Base-by-base conservation (phyloP, 1,140 invertebrate species). In the Parasteatoda tepidariorum region DNA sequence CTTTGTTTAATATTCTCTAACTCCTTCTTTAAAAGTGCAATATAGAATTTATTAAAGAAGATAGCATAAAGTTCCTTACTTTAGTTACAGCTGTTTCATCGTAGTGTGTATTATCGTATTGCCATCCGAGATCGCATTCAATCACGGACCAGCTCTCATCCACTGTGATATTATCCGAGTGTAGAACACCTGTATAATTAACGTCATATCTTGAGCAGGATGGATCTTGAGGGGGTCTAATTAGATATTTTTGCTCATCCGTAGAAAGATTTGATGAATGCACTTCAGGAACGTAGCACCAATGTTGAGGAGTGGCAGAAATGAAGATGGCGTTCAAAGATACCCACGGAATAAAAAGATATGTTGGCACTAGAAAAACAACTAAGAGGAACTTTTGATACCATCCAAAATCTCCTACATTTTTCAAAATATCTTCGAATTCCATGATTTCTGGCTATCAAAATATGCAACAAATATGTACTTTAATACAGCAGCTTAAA, bases 241-340 rank as follows among this genome's bases (percentile, higher is more conserved):
- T 62, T 3, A 78, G 24, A 28, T n/a, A 22, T 11, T 33, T 66
- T 55, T 78, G 74, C 24, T 90, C 18, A n/a, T 59, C 57, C 1
- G 24, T n/a, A 7, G 57, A 59, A 9, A 22, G 5, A 9, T 59
- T 59, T 26, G 57, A 59, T 2, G 18, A 59, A 15, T n/a, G 15
- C 24, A 59, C 57, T 59, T 59, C 57, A 9, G 57, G 57, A 3
- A 59, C 57, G 6, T 22, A 15, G 24, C 57, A 59, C 57, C 57
- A 59, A 9, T 59, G 57, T 1, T 59, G 15, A 22, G 57, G 57
- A 9, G 57, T 15, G n/a, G 15, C 24, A 7, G 57, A n/a, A 1
- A 26, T 7, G n/a, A 59, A 59, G 24, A 59, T 59, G 2, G 9
- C 24, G 2, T 26, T 26, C n/a, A 59, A 2, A n/a, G 24, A 26